Base-by-base conservation (phyloP, 2,797 vertebrate species). In the Pachyuromys duprasi region DNA sequence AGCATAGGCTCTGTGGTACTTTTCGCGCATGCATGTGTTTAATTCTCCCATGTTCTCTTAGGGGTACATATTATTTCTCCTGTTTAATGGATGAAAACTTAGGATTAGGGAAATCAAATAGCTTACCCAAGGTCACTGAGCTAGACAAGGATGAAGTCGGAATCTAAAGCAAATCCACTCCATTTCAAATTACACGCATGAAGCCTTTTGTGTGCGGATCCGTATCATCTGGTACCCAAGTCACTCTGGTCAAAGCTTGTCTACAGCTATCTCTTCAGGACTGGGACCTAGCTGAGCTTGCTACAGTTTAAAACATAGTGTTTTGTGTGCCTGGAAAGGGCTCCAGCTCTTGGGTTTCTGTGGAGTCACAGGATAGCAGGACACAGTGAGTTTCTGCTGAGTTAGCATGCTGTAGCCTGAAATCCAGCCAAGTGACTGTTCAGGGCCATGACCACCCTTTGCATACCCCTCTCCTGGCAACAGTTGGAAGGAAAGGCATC, bases 81-180 rank as follows among this genome's bases (percentile, higher is more conserved):
- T 36, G 93, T 55, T 90, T 93, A 92, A 87, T 80, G 57, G 33
- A n/a, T 74, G 17, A 80, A 97, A 94, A 91, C 83, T 45, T 70
- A 90, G 31, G 36, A 90, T 90, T 36, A 90, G 36, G 90, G 75
- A 88, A 87, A 91, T 69, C 22, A 90, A 95, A 83, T 93, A 53
- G 78, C 60, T 95, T 42, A 18, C 33, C 74, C 49, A 84, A 90
- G 53, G 79, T 83, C 76, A 74, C 22, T 95, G 74, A 94, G 53
- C 53, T 90, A 80, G 79, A 49, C 95, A 89, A 95, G n/a, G 20
- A 95, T 76, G n/a, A 83, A 93, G 45, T 31, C 39, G 76, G 26
- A 42, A 69, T 96, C 33, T 89, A 83, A 93, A 96, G 17, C 90
- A 20, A 57, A 33, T 72, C 53, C 33, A 36, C 70, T 8, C 76